Evolutionary conservation across 2,888 invertebrate genomes (phyloP).

Genomic region (Crocallis elinguaria): DNA sequence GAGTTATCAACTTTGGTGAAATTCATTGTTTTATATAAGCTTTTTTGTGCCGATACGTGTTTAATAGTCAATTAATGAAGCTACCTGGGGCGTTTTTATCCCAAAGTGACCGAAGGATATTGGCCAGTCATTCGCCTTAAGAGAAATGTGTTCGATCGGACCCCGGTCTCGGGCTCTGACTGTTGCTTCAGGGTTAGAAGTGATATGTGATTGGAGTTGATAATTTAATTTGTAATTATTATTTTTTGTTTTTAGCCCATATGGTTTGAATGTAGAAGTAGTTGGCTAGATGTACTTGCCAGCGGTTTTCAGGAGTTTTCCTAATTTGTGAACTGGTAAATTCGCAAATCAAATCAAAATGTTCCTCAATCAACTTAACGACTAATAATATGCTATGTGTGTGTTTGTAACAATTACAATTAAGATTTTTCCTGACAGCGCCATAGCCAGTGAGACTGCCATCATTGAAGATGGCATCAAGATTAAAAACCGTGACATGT

Average conservation of each 20-base stretch:
- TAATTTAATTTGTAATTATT: slow-evolving; percentile 37
- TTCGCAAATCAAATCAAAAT: too few species aligned
- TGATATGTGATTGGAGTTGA: slow-evolving; percentile 46
- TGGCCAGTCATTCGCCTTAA: slow-evolving; percentile 57
- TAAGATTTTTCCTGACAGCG: too few species aligned
- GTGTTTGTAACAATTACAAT: too few species aligned
- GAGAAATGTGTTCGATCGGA: slow-evolving; percentile 43
- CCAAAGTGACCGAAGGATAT: slow-evolving; percentile 63
- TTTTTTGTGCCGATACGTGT: slow-evolving; percentile 79
- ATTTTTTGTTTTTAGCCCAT: slow-evolving; percentile 1
- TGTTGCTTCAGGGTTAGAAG: slow-evolving; percentile 45
- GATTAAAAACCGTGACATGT: too few species aligned
- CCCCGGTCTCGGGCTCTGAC: slow-evolving; percentile 18
- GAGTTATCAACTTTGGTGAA: slow-evolving; percentile 83
- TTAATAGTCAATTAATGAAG: slow-evolving; percentile 83
- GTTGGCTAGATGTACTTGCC: too few species aligned
- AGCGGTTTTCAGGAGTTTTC: too few species aligned
- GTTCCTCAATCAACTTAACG: too few species aligned
- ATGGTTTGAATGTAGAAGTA: too few species aligned
- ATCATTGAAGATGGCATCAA: too few species aligned
- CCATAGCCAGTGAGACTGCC: too few species aligned
- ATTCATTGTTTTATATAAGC: slow-evolving; percentile 80
- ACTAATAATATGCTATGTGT: too few species aligned
- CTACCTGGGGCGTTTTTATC: slow-evolving; percentile 76
- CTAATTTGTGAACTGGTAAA: too few species aligned